Evolutionary conservation across 1,140 invertebrate species (phyloP).

Genomic region (Meteorus sp.): DNA sequence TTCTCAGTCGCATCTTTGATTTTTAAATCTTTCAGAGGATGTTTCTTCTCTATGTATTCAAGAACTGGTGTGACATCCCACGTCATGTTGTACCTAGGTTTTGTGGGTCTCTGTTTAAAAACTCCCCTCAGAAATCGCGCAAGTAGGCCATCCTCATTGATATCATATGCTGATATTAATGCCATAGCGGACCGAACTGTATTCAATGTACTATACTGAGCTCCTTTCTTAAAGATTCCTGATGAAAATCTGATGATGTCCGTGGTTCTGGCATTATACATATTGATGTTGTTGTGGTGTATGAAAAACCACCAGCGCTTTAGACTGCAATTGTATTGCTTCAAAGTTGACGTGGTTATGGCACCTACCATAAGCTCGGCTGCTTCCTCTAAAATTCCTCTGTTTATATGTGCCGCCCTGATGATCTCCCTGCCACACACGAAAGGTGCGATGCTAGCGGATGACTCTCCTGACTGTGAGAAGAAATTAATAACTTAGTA

Average conservation of each 20-base stretch:
- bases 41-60: constrained; percentile 1
- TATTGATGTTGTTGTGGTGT: constrained; percentile 10
- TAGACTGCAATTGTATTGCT: constrained; percentile 19
- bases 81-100: constrained; percentile 1
- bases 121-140: constrained; percentile 8
- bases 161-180: neutral
- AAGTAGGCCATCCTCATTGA: neutral
- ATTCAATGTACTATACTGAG: constrained; percentile 8
- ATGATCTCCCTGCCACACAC: constrained; percentile 6
- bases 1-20: neutral
- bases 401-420: constrained; percentile 1
- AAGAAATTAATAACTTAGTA: constrained; percentile 16
- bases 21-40: neutral
- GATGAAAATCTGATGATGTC: constrained; percentile 2
- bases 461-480: constrained; percentile 9
- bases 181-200: constrained; percentile 13
- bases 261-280: neutral
- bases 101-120: constrained; percentile 2
- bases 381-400: constrained; percentile 15
- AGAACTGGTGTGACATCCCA: neutral
- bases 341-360: constrained; percentile 19
- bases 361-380: constrained; percentile 19
- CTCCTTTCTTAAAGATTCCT: constrained; percentile 5
- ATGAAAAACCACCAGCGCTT: constrained; percentile 31
- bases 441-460: constrained; percentile 9